Conservation (phyloP, 2,888 invertebrate species). For the Macrosoma leucophasiata region DNA sequence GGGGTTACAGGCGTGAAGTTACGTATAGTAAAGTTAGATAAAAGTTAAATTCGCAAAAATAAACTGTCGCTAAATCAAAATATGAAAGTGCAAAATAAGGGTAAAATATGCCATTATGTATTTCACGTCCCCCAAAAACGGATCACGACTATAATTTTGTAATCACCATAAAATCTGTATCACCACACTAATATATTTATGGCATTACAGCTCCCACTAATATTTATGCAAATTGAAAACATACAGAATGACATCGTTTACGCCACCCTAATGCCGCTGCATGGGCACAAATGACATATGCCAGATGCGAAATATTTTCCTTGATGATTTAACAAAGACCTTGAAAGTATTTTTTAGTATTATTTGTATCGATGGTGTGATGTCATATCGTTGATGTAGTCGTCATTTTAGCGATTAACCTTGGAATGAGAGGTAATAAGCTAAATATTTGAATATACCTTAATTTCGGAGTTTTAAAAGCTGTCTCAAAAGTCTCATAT, state of each 20-base stretch:
- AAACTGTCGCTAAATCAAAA: conserved; percentile 21
- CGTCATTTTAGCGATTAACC: no score
- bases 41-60: conserved; percentile 4
- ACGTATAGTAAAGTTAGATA: no score
- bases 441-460: no score
- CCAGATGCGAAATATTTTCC: conserved; percentile 35
- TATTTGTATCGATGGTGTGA: no score
- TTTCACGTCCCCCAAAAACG: conserved; percentile 43
- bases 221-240: conserved; percentile 76
- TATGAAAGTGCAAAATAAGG: no score
- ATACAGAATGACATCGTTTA: conserved; percentile 66
- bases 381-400: no score
- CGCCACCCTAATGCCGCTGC: conserved; percentile 57
- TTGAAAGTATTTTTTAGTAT: conserved; percentile 6
- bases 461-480: no score
- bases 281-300: conserved; percentile 53
- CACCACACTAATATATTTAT: conserved; percentile 74
- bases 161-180: conserved; percentile 75
- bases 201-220: conserved; percentile 67
- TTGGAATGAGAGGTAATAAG: no score
- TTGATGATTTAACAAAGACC: conserved; percentile 9
- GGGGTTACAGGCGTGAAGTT: no score
- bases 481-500: no score
- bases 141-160: conserved; percentile 58
- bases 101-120: no score